Percentiles rank a stretch among this genome's conserved stretches.
phyloP scores from a whole-genome alignment of 2,113 vertebrate species.

The Phrynocephalus versicolor region DNA sequence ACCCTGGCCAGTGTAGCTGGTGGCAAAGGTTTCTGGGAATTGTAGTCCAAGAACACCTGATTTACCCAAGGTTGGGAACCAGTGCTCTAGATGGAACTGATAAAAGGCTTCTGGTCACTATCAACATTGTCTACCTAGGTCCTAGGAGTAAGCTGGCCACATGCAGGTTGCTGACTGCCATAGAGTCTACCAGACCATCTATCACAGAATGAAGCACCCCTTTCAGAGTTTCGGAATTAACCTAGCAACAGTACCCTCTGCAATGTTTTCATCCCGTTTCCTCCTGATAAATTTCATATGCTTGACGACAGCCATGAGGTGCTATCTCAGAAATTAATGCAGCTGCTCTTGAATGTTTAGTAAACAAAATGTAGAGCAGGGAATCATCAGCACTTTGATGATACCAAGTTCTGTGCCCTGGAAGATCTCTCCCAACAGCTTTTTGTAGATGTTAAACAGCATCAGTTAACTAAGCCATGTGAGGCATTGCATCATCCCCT shows the following conservation, averaged over 20 bases:
- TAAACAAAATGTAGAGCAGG: background rate
- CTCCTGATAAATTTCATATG: background rate
- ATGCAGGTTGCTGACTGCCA: background rate
- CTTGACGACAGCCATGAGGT: background rate
- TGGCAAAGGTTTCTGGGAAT: too few species aligned
- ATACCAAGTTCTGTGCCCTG: background rate
- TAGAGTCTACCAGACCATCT: background rate
- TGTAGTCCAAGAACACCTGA: too few species aligned
- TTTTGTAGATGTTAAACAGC: background rate
- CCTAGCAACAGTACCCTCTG: background rate
- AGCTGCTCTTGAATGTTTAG: background rate
- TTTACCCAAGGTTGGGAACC: too few species aligned
- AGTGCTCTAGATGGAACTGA: too few species aligned
- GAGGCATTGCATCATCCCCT: background rate
- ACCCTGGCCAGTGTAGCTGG: too few species aligned
- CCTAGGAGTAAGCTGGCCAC: background rate
- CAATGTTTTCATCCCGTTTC: background rate
- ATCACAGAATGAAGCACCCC: background rate
- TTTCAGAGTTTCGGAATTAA: background rate
- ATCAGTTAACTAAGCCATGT: background rate
- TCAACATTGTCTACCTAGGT: background rate
- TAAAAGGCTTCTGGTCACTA: background rate
- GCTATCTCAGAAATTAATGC: background rate
- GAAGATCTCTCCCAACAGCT: conserved; percentile 1
- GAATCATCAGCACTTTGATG: background rate